Evolutionary conservation across 2,797 vertebrate species (phyloP).

Genomic region (Trachops cirrhosus): DNA sequence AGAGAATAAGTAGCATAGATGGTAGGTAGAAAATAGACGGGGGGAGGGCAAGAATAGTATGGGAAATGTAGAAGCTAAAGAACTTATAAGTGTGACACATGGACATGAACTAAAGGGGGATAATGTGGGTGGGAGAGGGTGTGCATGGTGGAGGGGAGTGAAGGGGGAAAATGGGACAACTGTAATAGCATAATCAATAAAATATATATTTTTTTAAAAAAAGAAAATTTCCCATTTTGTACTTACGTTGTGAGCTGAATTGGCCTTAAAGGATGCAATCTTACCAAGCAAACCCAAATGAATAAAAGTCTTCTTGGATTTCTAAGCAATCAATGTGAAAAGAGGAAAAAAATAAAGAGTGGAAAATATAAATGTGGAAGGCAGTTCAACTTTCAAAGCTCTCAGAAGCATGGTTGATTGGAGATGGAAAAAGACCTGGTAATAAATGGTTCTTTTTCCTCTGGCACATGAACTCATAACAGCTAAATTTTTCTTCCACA

Average conservation of each 20-base stretch:
- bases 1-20: too few relatives aligned
- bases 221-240: conserved; percentile 44
- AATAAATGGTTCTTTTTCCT: not conserved
- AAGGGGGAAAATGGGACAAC: too few relatives aligned
- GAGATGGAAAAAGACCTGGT: not conserved
- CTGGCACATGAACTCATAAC: not conserved
- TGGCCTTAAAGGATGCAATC: conserved; percentile 50
- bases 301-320: conserved; percentile 44
- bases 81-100: too few relatives aligned
- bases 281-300: conserved; percentile 43
- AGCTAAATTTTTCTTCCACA: not conserved
- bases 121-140: too few relatives aligned
- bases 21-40: too few relatives aligned
- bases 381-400: conserved; percentile 4
- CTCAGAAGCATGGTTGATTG: not conserved
- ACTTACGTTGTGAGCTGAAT: not conserved
- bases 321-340: conserved; percentile 28
- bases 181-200: too few relatives aligned
- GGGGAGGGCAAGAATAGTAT: too few relatives aligned
- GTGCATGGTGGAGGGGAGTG: too few relatives aligned
- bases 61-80: too few relatives aligned
- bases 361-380: not conserved
- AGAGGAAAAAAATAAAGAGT: not conserved
- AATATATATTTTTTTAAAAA: not conserved
- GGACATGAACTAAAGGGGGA: too few relatives aligned